phyloP scores from a whole-genome alignment of 2,113 vertebrate genomes.

The Oreochromis tanganicae region DNA sequence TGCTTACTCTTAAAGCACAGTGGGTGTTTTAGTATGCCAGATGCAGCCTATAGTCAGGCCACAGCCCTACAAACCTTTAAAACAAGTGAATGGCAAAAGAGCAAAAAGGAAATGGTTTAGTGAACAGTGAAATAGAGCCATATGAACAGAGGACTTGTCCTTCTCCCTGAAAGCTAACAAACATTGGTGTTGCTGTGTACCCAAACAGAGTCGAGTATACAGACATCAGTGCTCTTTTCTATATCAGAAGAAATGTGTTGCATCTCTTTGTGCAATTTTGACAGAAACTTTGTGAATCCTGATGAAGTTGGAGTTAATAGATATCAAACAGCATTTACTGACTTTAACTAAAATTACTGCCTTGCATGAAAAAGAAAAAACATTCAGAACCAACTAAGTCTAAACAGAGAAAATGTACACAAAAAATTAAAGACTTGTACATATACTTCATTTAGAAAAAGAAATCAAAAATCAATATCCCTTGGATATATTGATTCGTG shows the following conservation, averaged over 20 bases:
- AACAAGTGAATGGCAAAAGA: neutral
- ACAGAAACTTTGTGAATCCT: neutral
- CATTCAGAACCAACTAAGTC: neutral
- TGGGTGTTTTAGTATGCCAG: neutral
- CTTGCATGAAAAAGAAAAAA: neutral
- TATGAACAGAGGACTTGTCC: neutral
- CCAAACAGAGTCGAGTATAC: neutral
- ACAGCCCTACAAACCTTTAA: neutral
- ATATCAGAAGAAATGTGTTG: neutral
- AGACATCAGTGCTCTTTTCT: neutral
- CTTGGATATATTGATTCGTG: neutral
- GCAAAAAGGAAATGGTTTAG: neutral
- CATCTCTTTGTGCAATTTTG: neutral
- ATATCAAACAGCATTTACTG: neutral
- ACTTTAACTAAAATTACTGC: neutral
- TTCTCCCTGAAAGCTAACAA: neutral
- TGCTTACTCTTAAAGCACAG: neutral
- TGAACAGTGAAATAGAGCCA: conserved; percentile 32
- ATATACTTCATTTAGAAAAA: neutral
- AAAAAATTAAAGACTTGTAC: neutral
- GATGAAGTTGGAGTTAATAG: neutral
- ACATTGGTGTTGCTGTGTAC: neutral
- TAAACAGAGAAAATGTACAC: neutral
- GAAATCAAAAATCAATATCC: neutral
- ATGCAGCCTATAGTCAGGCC: neutral